These are phyloP conservation scores for Electrona antarctica DNA, from an alignment of 2,113 vertebrate species.

Conservation along the genomic window DNA sequence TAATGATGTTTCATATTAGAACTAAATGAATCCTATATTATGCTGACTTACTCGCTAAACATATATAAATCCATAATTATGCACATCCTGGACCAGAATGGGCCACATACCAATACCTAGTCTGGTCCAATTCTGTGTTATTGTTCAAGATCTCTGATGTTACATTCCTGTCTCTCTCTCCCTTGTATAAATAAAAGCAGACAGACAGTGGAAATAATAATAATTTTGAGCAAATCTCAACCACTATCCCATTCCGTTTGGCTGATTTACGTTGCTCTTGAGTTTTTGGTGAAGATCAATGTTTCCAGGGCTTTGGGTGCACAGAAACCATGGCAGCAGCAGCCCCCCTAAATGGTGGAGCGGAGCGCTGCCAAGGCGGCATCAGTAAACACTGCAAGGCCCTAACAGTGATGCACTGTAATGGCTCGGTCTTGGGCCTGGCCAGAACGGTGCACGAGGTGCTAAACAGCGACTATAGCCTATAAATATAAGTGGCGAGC, in stretches of 20 bases:
- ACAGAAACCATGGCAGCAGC: slow-evolving; percentile 17
- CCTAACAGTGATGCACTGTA: slow-evolving; percentile 68
- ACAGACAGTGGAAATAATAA: not conserved
- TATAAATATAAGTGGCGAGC: slow-evolving; percentile 70
- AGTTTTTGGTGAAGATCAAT: slow-evolving; percentile 1
- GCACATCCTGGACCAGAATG: no score
- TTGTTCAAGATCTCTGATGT: no score
- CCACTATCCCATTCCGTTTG: not conserved
- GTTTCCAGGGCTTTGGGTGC: not conserved
- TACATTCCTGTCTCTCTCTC: no score
- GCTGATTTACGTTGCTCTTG: not conserved
- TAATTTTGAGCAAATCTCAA: not conserved
- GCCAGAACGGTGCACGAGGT: slow-evolving; percentile 61
- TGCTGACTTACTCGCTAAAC: no score
- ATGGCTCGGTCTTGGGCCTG: slow-evolving; percentile 56
- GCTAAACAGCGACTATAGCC: slow-evolving; percentile 64
- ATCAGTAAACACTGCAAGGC: slow-evolving; percentile 61
- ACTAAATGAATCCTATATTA: no score
- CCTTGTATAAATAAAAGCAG: not conserved
- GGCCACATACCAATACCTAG: no score
- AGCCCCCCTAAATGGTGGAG: slow-evolving; percentile 23
- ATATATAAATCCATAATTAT: no score
- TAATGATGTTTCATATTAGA: no score
- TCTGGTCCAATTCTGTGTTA: no score
- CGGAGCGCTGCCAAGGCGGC: slow-evolving; percentile 50